phyloP scores from a whole-genome alignment of 2,888 invertebrate species.

The Sericinus montela region DNA sequence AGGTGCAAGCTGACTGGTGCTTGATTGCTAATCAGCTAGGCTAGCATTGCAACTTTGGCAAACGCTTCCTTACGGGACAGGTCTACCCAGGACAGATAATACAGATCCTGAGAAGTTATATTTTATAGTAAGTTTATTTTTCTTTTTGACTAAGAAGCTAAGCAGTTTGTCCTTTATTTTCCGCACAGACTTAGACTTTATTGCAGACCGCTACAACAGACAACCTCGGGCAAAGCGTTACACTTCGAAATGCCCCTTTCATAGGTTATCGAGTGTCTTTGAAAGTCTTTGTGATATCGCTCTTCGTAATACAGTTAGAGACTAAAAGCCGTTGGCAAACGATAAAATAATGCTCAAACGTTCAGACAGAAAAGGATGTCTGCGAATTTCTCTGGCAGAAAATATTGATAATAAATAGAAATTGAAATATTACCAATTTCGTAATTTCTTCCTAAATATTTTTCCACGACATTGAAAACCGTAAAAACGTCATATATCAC shows the following conservation, averaged over 20 bases:
- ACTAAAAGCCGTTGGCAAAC: slow-evolving; percentile 29
- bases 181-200: not conserved
- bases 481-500: too few relatives aligned
- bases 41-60: too few relatives aligned
- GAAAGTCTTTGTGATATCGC: slow-evolving; percentile 33
- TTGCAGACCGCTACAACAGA: not conserved
- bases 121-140: too few relatives aligned
- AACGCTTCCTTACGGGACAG: too few relatives aligned
- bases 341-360: slow-evolving; percentile 21
- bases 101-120: too few relatives aligned
- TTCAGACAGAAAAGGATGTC: slow-evolving; percentile 7
- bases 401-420: not conserved
- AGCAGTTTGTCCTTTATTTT: not conserved
- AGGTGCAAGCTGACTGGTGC: too few relatives aligned
- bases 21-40: too few relatives aligned
- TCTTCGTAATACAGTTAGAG: slow-evolving; percentile 36
- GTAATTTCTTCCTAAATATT: too few relatives aligned
- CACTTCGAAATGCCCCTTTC: slow-evolving; percentile 6
- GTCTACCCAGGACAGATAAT: too few relatives aligned
- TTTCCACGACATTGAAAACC: too few relatives aligned
- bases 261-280: slow-evolving; percentile 29
- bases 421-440: too few relatives aligned
- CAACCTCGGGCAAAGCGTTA: not conserved
- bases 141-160: not conserved
- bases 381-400: slow-evolving; percentile 8